Evolutionary conservation across 2,888 invertebrate species (phyloP).

Genomic region (Pammene fasciana): DNA sequence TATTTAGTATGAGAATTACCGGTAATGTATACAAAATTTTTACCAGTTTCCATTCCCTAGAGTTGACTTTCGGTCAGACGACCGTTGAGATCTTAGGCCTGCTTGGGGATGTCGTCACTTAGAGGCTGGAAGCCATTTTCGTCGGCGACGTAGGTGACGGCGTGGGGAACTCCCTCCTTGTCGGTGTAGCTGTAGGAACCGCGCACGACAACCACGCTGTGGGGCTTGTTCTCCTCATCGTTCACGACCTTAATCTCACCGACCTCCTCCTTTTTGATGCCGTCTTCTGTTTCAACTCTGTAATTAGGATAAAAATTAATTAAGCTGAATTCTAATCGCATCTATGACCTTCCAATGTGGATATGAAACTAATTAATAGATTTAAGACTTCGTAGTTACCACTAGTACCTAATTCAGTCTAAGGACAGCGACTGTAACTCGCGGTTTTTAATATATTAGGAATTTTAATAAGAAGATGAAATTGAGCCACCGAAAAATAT

Average conservation of each 20-base stretch:
- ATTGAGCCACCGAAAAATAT: no score
- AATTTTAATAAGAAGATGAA: no score
- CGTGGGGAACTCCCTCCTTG: constrained; percentile 79
- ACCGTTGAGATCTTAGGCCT: constrained; percentile 1
- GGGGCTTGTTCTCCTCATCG: constrained; percentile 84
- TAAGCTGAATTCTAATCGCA: background rate
- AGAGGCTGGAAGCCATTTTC: constrained; percentile 85
- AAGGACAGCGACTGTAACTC: no score
- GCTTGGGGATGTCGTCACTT: constrained; percentile 84
- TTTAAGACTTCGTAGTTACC: no score
- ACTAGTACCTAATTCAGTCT: no score
- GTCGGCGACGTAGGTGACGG: constrained; percentile 83
- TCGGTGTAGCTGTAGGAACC: constrained; percentile 83
- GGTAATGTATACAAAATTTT: no score
- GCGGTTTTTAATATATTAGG: no score
- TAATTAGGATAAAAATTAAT: constrained; percentile 20
- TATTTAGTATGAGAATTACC: no score
- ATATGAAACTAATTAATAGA: no score
- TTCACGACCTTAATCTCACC: constrained; percentile 72
- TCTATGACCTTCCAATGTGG: no score
- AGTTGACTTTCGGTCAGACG: background rate
- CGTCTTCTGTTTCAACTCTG: constrained; percentile 83
- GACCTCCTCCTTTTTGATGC: constrained; percentile 76
- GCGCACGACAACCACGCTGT: constrained; percentile 80
- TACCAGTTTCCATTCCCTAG: no score